A percentile compares a stretch with the other conserved stretches of the same genome.
These are phyloP conservation scores for Gallinago stenura DNA, from an alignment of 2,797 vertebrate genomes.

Conservation along the genomic window DNA sequence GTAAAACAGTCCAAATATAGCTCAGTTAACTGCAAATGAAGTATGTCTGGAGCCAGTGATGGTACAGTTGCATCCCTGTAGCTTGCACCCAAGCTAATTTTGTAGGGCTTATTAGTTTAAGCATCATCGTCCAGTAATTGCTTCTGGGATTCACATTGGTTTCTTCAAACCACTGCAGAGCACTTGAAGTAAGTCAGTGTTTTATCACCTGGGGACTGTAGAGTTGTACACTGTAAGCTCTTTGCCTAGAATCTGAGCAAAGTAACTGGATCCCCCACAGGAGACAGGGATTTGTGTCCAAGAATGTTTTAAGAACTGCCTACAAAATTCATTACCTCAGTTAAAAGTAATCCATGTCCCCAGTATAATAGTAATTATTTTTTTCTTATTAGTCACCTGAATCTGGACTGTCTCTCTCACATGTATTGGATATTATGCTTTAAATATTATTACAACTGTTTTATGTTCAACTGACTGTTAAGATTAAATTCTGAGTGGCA, in stretches of 20 bases:
- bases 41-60: not conserved
- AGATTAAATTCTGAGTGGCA: conserved; percentile 6
- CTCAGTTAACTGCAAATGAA: not conserved
- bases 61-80: not conserved
- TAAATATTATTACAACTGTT: conserved; percentile 16
- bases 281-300: not conserved
- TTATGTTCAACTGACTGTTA: conserved; percentile 1
- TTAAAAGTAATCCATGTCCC: not conserved
- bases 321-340: not conserved
- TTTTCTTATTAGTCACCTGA: not conserved
- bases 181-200: not conserved
- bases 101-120: not conserved
- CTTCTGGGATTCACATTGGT: not conserved
- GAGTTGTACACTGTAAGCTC: not conserved
- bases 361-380: not conserved
- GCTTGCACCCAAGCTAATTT: not conserved
- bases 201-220: not conserved
- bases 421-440: not conserved
- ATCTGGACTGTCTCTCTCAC: not conserved
- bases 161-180: not conserved
- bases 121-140: not conserved
- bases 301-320: not conserved
- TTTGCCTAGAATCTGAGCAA: not conserved
- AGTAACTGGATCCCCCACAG: not conserved
- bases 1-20: conserved; percentile 1